Conservation (phyloP, 2,113 vertebrate genomes). For the Phodopus roborovskii region DNA sequence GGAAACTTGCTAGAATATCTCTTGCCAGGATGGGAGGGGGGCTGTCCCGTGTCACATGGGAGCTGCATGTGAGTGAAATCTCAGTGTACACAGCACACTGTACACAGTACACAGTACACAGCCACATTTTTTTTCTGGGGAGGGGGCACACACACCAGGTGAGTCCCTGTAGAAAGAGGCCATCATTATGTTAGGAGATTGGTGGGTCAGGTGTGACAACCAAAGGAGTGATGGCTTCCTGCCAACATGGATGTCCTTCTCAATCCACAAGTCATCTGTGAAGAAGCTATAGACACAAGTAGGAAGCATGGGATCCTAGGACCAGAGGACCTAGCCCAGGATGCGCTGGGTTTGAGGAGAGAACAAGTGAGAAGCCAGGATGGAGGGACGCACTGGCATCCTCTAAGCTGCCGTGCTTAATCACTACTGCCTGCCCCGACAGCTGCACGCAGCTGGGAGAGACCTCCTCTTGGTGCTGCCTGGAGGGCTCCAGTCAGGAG, state of each 20-base stretch:
- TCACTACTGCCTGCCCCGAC: not conserved
- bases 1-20: not conserved
- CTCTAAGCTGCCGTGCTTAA: not conserved
- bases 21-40: not conserved
- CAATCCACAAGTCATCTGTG: not conserved
- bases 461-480: not conserved
- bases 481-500: not conserved
- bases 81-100: not conserved
- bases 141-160: not conserved
- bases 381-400: not conserved
- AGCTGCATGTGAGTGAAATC: not conserved
- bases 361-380: not conserved
- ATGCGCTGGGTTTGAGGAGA: not conserved
- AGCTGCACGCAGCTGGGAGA: not conserved
- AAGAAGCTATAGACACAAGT: not conserved
- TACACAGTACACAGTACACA: too few species aligned
- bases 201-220: not conserved
- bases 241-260: constrained; percentile 6
- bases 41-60: not conserved
- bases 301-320: not conserved
- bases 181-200: not conserved
- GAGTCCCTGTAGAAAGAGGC: not conserved
- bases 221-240: not conserved
- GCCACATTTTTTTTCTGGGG: not conserved
- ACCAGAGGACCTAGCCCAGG: not conserved